Base-by-base conservation (phyloP, 2,797 vertebrate genomes). In the Nyctalus aviator region DNA sequence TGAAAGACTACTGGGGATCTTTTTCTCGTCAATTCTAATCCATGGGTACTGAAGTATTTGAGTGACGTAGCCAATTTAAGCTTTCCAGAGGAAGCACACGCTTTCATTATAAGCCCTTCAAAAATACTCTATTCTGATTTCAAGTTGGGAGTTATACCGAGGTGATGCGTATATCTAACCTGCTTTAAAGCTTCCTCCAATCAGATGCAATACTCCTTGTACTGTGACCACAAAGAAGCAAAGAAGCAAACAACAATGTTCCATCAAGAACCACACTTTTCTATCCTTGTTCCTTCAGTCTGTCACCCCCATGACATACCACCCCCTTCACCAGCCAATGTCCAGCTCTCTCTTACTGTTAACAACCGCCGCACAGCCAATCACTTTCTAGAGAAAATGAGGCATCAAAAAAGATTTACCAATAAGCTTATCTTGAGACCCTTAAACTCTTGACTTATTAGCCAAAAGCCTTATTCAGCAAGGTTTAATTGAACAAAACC, bases 101-200 rank as follows among this genome's bases (percentile, higher is more conserved):
- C 72, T 94, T 95, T 88, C 57, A 94, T 95, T 77, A 92, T 69
- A 88, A 90, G 72, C 25, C 66, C 71, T 94, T 95, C 90, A 72
- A 91, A 88, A 88, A 78, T 78, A 76, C 30, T 91, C 82, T 72
- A 11, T 88, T 96, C 76, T 86, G 79, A 81, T 53, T 93, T 91
- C 21, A 64, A 81, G 71, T 84, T 82, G 64, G 50, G 32, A 82
- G 41, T 59, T 75, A 82, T 10, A 76, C 20, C 59, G 62, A 64
- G n/a, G 73, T 62, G 76, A 90, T 46, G 27, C 27, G 71, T 66
- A 30, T 55, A 91, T n/a, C 69, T 62, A 95, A 92, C 50, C 35
- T 82, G 64, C 68, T 75, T 57, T 81, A 83, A 96, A 77, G 59
- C 15, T 27, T 59, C 89, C 83, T 88, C 25, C 64, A 88, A 95